These are phyloP conservation scores for Melitaea cinxia DNA, from an alignment of 1,140 invertebrate species.

Conservation along the genomic window DNA sequence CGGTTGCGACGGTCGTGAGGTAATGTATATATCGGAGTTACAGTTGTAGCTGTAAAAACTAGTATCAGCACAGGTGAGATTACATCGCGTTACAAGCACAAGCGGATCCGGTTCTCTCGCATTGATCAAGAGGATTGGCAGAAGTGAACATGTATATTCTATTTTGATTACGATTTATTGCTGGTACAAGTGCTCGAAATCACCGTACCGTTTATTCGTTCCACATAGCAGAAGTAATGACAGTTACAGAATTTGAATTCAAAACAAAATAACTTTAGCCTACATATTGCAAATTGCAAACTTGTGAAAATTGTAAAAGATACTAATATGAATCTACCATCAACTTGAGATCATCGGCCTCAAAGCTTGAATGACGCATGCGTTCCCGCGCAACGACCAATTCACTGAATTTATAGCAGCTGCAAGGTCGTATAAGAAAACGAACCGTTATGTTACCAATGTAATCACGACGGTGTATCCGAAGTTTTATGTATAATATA, in stretches of 20 bases:
- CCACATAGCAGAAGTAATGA: background rate
- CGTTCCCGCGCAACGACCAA: constrained; percentile 57
- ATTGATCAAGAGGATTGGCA: constrained; percentile 47
- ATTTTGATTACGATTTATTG: constrained; percentile 27
- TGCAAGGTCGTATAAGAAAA: constrained; percentile 76
- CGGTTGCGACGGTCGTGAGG: constrained; percentile 50
- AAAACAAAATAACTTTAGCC: background rate
- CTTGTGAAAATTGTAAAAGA: background rate
- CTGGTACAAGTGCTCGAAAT: constrained; percentile 13
- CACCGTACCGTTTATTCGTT: background rate
- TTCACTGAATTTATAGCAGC: constrained; percentile 72
- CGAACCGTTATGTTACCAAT: constrained; percentile 60
- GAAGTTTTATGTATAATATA: constrained; percentile 14
- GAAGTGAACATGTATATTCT: constrained; percentile 29
- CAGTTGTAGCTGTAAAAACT: constrained; percentile 72
- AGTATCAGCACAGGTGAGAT: constrained; percentile 68
- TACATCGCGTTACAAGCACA: constrained; percentile 57
- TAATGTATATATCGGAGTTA: constrained; percentile 54
- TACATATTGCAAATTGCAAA: background rate
- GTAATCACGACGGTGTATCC: constrained; percentile 19
- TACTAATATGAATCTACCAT: background rate
- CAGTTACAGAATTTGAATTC: background rate
- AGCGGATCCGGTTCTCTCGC: constrained; percentile 60
- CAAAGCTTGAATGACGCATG: constrained; percentile 61
- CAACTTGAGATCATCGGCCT: constrained; percentile 61